Evolutionary conservation across 2,797 vertebrate genomes (phyloP).

Genomic region (Harpagifer antarcticus): DNA sequence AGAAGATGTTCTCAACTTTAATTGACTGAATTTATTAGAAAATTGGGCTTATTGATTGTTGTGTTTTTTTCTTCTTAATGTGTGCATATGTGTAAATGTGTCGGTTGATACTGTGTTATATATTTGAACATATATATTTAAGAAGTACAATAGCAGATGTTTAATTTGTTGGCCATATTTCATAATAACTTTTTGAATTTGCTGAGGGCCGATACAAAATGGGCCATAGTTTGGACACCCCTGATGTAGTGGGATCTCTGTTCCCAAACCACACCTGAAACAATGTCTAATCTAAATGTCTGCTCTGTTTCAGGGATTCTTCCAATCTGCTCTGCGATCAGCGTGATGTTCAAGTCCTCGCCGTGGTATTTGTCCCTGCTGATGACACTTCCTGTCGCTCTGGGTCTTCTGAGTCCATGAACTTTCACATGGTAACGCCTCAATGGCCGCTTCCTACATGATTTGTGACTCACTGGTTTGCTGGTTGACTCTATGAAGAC

Average conservation of each 20-base stretch:
- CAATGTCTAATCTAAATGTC: neutral
- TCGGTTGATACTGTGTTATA: no score
- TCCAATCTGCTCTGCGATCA: conserved; percentile 84
- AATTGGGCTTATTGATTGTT: no score
- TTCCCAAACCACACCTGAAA: neutral
- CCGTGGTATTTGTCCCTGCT: conserved; percentile 75
- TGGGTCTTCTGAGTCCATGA: conserved; percentile 80
- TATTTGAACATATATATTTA: no score
- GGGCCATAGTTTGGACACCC: no score
- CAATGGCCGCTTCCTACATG: conserved; percentile 33
- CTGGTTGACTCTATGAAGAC: conserved; percentile 1
- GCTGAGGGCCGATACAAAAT: no score
- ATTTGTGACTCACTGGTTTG: conserved; percentile 32
- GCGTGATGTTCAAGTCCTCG: conserved; percentile 73
- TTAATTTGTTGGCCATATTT: no score
- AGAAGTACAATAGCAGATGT: no score
- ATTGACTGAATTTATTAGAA: no score
- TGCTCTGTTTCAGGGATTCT: conserved; percentile 79
- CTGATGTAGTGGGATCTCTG: neutral
- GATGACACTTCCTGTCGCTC: conserved; percentile 79
- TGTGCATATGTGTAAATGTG: no score
- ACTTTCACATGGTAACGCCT: conserved; percentile 10
- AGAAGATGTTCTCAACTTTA: no score
- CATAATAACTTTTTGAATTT: no score
- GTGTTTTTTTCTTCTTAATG: no score